Evolutionary conservation across 2,888 invertebrate species (phyloP).

Genomic region (Acanthococcus lagerstroemiae): DNA sequence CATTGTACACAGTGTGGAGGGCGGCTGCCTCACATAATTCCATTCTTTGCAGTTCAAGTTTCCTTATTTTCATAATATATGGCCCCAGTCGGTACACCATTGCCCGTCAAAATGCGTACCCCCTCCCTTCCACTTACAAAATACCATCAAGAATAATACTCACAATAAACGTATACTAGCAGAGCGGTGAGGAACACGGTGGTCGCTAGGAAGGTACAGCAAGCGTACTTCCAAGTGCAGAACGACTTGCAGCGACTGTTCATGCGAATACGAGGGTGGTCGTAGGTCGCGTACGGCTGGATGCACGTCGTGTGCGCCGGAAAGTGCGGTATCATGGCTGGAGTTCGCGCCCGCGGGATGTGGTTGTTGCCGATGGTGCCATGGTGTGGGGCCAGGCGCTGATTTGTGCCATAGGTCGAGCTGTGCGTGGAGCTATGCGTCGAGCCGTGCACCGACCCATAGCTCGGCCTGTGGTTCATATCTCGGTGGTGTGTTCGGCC

Average conservation of each 20-base stretch:
- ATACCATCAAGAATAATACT: too few relatives aligned
- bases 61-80: too few relatives aligned
- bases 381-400: constrained; percentile 8
- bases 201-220: constrained; percentile 16
- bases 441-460: constrained; percentile 23
- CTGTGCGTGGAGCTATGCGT: constrained; percentile 22
- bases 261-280: constrained; percentile 21
- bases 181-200: constrained; percentile 20
- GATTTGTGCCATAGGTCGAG: constrained; percentile 15
- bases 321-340: constrained; percentile 21
- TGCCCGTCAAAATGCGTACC: too few relatives aligned
- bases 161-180: constrained; percentile 24
- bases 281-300: constrained; percentile 25
- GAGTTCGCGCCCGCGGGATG: constrained; percentile 10
- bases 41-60: too few relatives aligned
- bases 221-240: constrained; percentile 24
- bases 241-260: constrained; percentile 19
- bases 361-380: constrained; percentile 13
- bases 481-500: constrained; percentile 25
- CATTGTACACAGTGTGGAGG: too few relatives aligned
- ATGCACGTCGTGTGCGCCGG: constrained; percentile 19
- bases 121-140: too few relatives aligned
- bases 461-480: constrained; percentile 22
- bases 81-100: too few relatives aligned
- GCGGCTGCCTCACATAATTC: too few relatives aligned